A percentile compares a stretch with the other conserved stretches of the same genome.
Evolutionary conservation across 1,140 invertebrate genomes (phyloP).

Genomic region (Aphelenchoides fujianensis): DNA sequence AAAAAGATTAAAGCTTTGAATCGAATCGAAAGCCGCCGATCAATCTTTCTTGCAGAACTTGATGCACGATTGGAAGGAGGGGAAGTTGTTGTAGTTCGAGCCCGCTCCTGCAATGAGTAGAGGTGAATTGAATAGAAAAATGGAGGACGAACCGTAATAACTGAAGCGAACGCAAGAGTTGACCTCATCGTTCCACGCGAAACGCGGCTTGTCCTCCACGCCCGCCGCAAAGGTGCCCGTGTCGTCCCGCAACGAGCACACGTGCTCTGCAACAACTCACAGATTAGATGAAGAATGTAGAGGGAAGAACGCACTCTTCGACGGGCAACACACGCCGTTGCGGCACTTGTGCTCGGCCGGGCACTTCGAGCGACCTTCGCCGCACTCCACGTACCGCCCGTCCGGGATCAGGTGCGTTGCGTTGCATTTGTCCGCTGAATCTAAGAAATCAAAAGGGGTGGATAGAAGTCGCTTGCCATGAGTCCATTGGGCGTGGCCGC

Average conservation of each 20-base stretch:
- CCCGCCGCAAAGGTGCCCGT: constrained; percentile 50
- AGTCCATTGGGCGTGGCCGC: constrained; percentile 23
- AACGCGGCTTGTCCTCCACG: constrained; percentile 45
- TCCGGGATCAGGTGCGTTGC: constrained; percentile 43
- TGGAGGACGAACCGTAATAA: constrained; percentile 33
- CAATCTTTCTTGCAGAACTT: background rate
- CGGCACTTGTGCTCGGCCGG: constrained; percentile 42
- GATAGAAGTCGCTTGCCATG: constrained; percentile 17
- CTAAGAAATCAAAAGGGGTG: background rate
- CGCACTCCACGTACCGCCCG: constrained; percentile 45
- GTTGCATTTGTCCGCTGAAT: constrained; percentile 42
- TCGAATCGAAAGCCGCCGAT: background rate
- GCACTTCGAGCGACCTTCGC: constrained; percentile 19
- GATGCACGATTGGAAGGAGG: background rate
- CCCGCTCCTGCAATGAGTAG: background rate
- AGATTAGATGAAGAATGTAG: too few species aligned
- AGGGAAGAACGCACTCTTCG: too few species aligned
- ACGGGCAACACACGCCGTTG: constrained; percentile 45
- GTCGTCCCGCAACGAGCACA: constrained; percentile 46
- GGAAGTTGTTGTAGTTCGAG: background rate
- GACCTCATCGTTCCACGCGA: constrained; percentile 47
- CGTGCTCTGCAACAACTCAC: constrained; percentile 46
- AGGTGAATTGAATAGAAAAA: too few species aligned
- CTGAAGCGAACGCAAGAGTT: constrained; percentile 47
- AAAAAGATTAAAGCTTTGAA: too few species aligned